Base-by-base conservation (phyloP, 2,888 invertebrate genomes). In the Sceliomorpha sp. region DNA sequence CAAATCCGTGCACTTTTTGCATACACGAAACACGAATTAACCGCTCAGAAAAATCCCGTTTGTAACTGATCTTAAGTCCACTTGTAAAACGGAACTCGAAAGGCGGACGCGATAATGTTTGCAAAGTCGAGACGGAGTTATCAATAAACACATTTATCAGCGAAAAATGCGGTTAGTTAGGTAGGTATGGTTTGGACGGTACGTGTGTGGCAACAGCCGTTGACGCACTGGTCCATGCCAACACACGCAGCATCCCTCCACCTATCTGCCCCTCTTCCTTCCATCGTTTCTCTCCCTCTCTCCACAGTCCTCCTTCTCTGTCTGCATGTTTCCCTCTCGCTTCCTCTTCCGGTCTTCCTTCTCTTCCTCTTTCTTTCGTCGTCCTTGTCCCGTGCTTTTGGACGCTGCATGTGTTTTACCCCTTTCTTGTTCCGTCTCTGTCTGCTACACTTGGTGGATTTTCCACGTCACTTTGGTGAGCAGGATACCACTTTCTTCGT, bases 181-280 rank as follows among this genome's bases (percentile, higher is more conserved):
- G 84, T 84, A 84, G 86, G 83, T 82, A 85, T 85, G 85, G 87
- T 88, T 87, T 87, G 80, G 73, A 80, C 84, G 85, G 82, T 87
- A 86, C 88, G 87, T 88, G 86, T 87, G 85, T 86, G 88, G 87
- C 88, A 87, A 87, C 85, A 87, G 88, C 85, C 88, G 88, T 88
- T 88, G 88, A 88, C 88, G 88, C 88, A 88, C 88, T 88, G 88
- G 88, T 87, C 88, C 88, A 88, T 88, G 88, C 86, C 88, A 82
- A 88, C 87, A 88, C 88, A 87, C 86, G 77, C 80, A 82, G 83
- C 84, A 85, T 85, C 86, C 84, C 85, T 84, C 83, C 86, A 84
- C 67, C 77, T 80, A 77, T 70, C 74, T 70, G 72, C 76, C 77
- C 74, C 72, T 72, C 77, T 70, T 69, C 72, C 74, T 78, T 77